phyloP scores from a whole-genome alignment of 2,797 vertebrate genomes.

The Ctenopoma kingsleyae region DNA sequence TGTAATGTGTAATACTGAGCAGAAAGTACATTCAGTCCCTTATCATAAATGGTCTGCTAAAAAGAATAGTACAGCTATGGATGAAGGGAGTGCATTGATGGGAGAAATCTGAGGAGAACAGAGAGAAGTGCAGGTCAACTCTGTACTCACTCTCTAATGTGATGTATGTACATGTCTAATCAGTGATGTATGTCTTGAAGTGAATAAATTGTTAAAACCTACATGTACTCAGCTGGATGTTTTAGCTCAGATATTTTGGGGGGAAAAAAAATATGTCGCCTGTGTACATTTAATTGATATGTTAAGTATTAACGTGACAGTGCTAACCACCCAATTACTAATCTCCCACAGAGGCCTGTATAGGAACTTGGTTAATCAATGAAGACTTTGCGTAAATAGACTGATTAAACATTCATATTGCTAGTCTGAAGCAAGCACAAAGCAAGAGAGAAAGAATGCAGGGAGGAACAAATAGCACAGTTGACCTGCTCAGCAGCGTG shows the following conservation, averaged over 20 bases:
- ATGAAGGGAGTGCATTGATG: too few relatives aligned
- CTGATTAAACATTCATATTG: constrained; percentile 34
- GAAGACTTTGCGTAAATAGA: constrained; percentile 23
- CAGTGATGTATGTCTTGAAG: too few relatives aligned
- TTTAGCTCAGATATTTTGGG: too few relatives aligned
- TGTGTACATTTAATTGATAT: too few relatives aligned
- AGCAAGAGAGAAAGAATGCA: constrained; percentile 19
- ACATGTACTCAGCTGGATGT: too few relatives aligned
- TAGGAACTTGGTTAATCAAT: background rate
- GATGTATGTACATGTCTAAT: too few relatives aligned
- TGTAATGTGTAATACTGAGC: too few relatives aligned
- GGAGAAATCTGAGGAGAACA: too few relatives aligned
- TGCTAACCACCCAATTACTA: background rate
- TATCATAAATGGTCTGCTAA: background rate
- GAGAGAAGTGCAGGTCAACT: too few relatives aligned
- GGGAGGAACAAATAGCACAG: constrained; percentile 62
- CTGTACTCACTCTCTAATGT: too few relatives aligned
- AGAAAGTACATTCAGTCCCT: background rate
- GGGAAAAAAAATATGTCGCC: too few relatives aligned
- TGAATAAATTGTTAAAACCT: too few relatives aligned
- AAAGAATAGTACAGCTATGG: background rate
- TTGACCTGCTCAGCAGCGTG: constrained; percentile 76
- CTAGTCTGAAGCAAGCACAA: constrained; percentile 11
- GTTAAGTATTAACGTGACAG: background rate
- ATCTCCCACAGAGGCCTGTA: background rate